Conservation (phyloP, 2,888 invertebrate genomes). For the Xanthia togata region DNA sequence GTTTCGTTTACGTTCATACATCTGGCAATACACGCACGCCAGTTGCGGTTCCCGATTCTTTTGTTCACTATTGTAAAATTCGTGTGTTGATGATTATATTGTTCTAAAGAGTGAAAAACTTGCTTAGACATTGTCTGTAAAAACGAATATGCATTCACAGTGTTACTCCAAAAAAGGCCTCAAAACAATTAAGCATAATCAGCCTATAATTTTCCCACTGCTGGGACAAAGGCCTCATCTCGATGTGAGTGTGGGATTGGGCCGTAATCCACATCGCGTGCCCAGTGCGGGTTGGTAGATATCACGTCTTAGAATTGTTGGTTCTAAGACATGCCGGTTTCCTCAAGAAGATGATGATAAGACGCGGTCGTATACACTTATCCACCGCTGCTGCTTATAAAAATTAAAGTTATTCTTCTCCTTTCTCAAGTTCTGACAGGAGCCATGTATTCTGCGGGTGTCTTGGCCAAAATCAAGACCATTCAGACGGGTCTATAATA, state of each 20-base stretch:
- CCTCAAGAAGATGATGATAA: not conserved
- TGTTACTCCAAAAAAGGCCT: not conserved
- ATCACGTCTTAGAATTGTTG: not conserved
- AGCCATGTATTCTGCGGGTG: constrained; percentile 38
- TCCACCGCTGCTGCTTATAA: too few relatives aligned
- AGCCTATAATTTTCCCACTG: not conserved
- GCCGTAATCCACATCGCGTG: not conserved
- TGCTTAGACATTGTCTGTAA: not conserved
- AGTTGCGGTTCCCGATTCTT: not conserved
- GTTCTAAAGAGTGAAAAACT: not conserved
- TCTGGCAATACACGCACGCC: not conserved
- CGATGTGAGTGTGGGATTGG: not conserved
- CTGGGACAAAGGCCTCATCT: too few relatives aligned
- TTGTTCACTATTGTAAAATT: not conserved
- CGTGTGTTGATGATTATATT: not conserved
- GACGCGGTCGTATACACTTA: not conserved
- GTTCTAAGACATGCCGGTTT: not conserved
- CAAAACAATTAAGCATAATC: not conserved
- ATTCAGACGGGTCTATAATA: constrained; percentile 46
- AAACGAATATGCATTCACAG: not conserved
- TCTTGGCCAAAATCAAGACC: constrained; percentile 11
- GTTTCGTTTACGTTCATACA: too few relatives aligned
- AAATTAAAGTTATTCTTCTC: not conserved
- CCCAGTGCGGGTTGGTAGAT: not conserved
- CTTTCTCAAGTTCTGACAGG: not conserved